A percentile compares a stretch with the other conserved stretches of the same genome.
These are phyloP conservation scores for Micropoecilia bifurca DNA, from an alignment of 2,797 vertebrate species.

Conservation along the genomic window DNA sequence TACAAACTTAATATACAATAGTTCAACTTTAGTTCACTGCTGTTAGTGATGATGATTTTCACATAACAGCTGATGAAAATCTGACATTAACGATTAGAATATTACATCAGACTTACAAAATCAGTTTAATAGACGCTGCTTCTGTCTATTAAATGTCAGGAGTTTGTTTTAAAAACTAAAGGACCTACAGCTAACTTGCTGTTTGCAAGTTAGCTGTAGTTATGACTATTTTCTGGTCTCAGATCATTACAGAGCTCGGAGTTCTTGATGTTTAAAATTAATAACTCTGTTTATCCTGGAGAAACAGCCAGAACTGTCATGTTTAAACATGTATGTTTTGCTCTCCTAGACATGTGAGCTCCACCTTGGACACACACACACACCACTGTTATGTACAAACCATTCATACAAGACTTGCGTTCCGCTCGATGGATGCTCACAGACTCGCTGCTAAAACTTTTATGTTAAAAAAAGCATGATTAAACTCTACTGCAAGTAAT, in stretches of 20 bases:
- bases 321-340: neutral
- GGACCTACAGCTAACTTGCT: neutral
- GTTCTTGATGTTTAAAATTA: neutral
- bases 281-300: neutral
- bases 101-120: no score
- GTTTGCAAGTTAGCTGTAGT: neutral
- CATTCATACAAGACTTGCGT: neutral
- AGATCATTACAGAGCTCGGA: neutral
- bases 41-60: neutral
- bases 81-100: no score
- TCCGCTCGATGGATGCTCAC: neutral
- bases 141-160: neutral
- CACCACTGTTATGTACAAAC: neutral
- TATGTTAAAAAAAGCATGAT: neutral
- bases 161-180: neutral
- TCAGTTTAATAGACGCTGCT: neutral
- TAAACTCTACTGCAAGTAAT: neutral
- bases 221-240: neutral
- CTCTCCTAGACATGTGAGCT: neutral
- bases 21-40: neutral
- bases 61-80: neutral
- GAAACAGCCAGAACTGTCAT: neutral
- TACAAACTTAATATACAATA: neutral
- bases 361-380: neutral
- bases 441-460: neutral